Conservation (phyloP, 2,113 vertebrate genomes). For the Apus apus region DNA sequence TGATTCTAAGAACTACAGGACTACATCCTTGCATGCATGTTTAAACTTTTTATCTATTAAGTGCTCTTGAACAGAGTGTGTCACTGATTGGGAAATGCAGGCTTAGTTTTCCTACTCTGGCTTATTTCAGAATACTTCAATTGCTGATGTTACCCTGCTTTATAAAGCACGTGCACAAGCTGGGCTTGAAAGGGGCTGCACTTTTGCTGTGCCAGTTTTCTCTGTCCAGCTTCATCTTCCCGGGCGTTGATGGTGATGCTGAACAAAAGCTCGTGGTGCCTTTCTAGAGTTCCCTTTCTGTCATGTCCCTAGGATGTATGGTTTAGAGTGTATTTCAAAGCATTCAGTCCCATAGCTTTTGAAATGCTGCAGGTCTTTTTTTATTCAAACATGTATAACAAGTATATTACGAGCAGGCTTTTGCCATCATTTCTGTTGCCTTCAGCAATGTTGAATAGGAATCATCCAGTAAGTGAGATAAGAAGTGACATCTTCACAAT, state of each 20-base stretch:
- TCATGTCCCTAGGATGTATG: neutral
- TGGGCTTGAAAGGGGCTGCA: neutral
- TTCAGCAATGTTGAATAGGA: neutral
- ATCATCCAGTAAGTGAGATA: neutral
- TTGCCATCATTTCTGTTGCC: neutral
- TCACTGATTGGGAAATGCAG: neutral
- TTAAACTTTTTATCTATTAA: neutral
- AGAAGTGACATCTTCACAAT: neutral
- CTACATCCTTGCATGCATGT: neutral
- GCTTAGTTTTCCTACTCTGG: neutral
- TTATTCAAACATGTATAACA: neutral
- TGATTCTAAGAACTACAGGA: neutral
- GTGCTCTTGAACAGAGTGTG: neutral
- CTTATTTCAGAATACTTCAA: neutral
- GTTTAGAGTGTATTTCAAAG: constrained; percentile 5
- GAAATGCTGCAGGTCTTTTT: neutral
- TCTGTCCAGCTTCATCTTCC: neutral
- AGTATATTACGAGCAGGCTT: neutral
- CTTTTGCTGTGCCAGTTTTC: neutral
- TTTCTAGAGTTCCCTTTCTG: neutral
- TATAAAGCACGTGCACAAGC: neutral
- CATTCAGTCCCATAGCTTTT: neutral
- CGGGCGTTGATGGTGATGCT: neutral
- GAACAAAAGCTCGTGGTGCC: constrained; percentile 6
- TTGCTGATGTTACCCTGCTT: neutral